Percentiles rank a stretch among this genome's conserved stretches.
phyloP scores from a whole-genome alignment of 35 echinoderm and acorn worm species.

The Heliocidaris tuberculata region DNA sequence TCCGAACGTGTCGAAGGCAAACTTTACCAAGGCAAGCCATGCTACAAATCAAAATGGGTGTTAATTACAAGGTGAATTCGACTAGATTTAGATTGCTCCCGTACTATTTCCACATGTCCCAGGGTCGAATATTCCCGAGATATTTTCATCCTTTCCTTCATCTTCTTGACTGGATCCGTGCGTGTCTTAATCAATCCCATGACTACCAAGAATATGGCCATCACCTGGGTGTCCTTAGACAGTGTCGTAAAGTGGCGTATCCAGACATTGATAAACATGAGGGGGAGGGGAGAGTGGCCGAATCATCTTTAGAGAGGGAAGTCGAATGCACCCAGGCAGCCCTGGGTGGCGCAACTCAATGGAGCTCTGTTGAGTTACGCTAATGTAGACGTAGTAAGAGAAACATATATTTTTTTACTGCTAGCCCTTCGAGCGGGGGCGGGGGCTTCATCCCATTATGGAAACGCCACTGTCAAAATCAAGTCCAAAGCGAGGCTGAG shows the following conservation, averaged over 20 bases:
- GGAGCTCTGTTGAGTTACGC: too few species aligned
- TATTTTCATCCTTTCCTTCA: not conserved
- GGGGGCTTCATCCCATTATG: too few species aligned
- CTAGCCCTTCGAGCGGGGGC: too few species aligned
- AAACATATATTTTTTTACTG: too few species aligned
- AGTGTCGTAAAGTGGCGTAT: not conserved
- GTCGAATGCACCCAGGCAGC: too few species aligned
- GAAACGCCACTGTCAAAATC: too few species aligned
- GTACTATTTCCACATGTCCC: not conserved
- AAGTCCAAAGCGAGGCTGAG: too few species aligned
- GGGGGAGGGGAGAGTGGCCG: too few species aligned
- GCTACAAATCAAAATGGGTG: not conserved
- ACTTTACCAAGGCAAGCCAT: not conserved
- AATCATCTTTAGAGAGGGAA: too few species aligned
- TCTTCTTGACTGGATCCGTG: not conserved
- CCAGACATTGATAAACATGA: not conserved
- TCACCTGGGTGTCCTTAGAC: not conserved
- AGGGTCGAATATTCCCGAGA: not conserved
- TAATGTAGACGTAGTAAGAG: too few species aligned
- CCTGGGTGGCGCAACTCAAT: too few species aligned
- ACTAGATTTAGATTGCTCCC: not conserved
- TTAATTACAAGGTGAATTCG: not conserved
- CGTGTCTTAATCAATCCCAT: not conserved
- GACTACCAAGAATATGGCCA: not conserved
- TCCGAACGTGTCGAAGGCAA: not conserved